A percentile compares a stretch with the other conserved stretches of the same genome.
Evolutionary conservation across 2,113 vertebrate species (phyloP).

Genomic region (Progne subis): DNA sequence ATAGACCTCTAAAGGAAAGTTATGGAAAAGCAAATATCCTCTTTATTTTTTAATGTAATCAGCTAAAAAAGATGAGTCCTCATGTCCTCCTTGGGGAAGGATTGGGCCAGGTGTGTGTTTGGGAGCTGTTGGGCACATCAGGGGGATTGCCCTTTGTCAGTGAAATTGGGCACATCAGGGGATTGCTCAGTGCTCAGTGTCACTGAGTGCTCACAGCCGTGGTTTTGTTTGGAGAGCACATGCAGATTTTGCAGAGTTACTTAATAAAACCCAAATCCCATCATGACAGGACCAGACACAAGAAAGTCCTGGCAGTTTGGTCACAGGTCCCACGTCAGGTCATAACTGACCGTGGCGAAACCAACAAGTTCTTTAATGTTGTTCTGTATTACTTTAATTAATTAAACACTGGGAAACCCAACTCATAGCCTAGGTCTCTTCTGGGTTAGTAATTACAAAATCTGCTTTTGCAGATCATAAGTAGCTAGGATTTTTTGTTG

Average conservation of each 20-base stretch:
- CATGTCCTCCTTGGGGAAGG: not conserved
- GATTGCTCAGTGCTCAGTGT: too few relatives aligned
- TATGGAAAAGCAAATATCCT: not conserved
- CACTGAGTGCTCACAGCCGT: not conserved
- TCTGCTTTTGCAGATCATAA: not conserved
- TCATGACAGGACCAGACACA: not conserved
- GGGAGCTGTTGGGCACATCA: not conserved
- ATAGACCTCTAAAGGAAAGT: not conserved
- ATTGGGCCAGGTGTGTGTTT: not conserved
- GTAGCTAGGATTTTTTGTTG: not conserved
- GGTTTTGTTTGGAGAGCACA: not conserved
- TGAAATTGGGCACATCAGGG: not conserved
- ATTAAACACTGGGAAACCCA: not conserved
- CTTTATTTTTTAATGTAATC: not conserved
- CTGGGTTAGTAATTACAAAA: not conserved
- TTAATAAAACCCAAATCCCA: not conserved
- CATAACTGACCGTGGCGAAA: not conserved
- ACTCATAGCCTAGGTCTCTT: not conserved
- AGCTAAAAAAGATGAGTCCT: not conserved
- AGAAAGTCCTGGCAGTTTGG: not conserved
- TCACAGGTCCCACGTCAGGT: not conserved
- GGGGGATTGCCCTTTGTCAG: too few relatives aligned
- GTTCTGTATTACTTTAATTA: not conserved
- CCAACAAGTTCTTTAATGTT: not conserved
- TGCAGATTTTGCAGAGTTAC: rapidly evolving